Evolutionary conservation across 2,113 vertebrate species (phyloP), one percentile per base, ranked within the genome.

Genomic region (Cyrtonyx montezumae): DNA sequence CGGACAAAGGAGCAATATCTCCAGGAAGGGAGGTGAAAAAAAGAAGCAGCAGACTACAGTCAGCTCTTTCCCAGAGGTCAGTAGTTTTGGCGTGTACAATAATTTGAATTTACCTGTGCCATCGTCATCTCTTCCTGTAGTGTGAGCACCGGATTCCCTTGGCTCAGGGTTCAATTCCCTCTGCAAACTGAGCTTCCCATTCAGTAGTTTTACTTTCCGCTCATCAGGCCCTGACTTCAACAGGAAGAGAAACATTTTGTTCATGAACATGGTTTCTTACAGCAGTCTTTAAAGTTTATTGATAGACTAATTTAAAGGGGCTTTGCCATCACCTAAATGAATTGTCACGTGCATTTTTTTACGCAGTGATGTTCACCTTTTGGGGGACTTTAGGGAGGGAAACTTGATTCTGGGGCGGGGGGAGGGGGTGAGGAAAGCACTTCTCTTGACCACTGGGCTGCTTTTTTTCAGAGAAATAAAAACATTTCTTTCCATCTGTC

Each of bases 391-490:
- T 45, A 2, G 13, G 7, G 16, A 70, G 8, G 23, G 51, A 79
- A 10, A 58, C 53, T 91, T 79, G 36, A 66, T 83, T 87, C 69
- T 34, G 19, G 43, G 21, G 40, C 13, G 40, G 40, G 40, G 40
- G 12, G 40, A 40, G 32, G 19, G 36, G 13, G 1, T 13, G 37
- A 79, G 21, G 61, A 66, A 74, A 69, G 8, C 17, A 30, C 36
- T 69, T 97, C 79, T 96, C 55, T 90, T 95, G 81, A 90, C 55
- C 42, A 9, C 17, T 59, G 53, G 87, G 81, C 63, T 59, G 23
- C 40, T 56, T 40, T 75, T 94, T 95, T 94, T 86, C 37, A 94
- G 93, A 91, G 76, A 96, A 97, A 80, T 92, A 91, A 94, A 91
- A 89, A 21, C 67, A 84, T 74, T 93, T 96, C 48, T 81, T 96